Percentiles rank a stretch among this genome's conserved stretches.
Conservation (phyloP, 1,140 invertebrate species). For the Gonioctena quinquepunctata region DNA sequence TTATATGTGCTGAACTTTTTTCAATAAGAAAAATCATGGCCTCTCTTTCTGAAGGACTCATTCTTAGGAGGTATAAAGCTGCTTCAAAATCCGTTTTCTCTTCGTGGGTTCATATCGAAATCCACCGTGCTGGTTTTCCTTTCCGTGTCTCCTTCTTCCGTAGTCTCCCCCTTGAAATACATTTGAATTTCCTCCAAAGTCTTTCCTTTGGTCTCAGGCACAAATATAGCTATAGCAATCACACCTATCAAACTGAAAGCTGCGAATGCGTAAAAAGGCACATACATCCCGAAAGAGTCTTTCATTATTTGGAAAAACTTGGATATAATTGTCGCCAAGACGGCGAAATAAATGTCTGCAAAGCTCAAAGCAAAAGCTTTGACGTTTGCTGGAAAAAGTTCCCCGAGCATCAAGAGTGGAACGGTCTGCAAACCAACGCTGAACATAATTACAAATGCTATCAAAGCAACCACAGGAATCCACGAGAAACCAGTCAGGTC, state of each 20-base stretch:
- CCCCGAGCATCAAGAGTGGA: slow-evolving; percentile 72
- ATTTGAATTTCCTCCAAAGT: slow-evolving; percentile 63
- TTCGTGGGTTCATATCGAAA: neutral
- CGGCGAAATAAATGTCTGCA: slow-evolving; percentile 70
- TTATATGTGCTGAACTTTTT: too few relatives aligned
- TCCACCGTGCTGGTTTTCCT: neutral
- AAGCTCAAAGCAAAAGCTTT: slow-evolving; percentile 72
- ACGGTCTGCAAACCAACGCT: slow-evolving; percentile 72
- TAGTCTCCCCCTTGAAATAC: slow-evolving; percentile 35
- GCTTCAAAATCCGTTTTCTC: too few relatives aligned
- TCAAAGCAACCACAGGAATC: slow-evolving; percentile 68
- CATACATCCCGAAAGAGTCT: slow-evolving; percentile 65
- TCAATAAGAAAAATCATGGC: too few relatives aligned
- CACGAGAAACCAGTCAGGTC: slow-evolving; percentile 30
- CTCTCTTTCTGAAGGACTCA: too few relatives aligned
- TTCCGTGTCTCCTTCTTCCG: neutral
- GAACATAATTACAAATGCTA: slow-evolving; percentile 72
- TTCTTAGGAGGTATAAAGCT: too few relatives aligned
- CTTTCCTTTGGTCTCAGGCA: slow-evolving; percentile 87
- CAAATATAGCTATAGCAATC: slow-evolving; percentile 64
- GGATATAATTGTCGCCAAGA: slow-evolving; percentile 74
- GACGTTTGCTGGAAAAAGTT: slow-evolving; percentile 73
- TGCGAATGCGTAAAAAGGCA: slow-evolving; percentile 76
- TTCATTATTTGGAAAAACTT: slow-evolving; percentile 72
- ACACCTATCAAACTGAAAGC: slow-evolving; percentile 66